A percentile compares a stretch with the other conserved stretches of the same genome.
Evolutionary conservation across 2,888 invertebrate species (phyloP).

Genomic region (Eumacrocentrus americanus): DNA sequence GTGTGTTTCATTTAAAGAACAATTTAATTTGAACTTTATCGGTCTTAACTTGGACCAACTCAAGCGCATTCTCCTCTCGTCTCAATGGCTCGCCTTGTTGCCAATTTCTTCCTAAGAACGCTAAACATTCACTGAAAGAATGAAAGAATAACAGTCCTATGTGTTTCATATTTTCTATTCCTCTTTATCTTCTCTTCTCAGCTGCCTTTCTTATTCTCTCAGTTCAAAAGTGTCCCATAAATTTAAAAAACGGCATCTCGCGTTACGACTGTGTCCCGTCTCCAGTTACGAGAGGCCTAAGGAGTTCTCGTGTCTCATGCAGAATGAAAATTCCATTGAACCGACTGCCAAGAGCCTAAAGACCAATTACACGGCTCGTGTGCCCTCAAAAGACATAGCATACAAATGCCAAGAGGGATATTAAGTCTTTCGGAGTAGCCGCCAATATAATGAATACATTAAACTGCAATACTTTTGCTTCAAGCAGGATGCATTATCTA

Average conservation of each 20-base stretch:
- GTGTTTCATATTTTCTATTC: constrained; percentile 20
- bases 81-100: constrained; percentile 27
- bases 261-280: background rate
- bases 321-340: background rate
- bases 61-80: constrained; percentile 20
- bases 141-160: too few relatives aligned
- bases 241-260: constrained; percentile 8
- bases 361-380: constrained; percentile 1
- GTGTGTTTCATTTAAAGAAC: background rate
- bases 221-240: constrained; percentile 4
- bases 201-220: background rate
- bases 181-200: background rate
- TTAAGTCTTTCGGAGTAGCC: too few relatives aligned
- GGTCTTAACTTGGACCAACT: background rate
- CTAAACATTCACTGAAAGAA: background rate
- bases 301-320: background rate
- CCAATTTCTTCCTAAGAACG: constrained; percentile 23
- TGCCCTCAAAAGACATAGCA: background rate
- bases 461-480: background rate
- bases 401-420: too few relatives aligned
- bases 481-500: too few relatives aligned
- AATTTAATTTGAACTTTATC: background rate
- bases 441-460: background rate
- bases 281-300: constrained; percentile 1
- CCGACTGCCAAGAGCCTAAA: background rate